phyloP scores from a whole-genome alignment of 1,140 invertebrate species.

The Psix sp. region DNA sequence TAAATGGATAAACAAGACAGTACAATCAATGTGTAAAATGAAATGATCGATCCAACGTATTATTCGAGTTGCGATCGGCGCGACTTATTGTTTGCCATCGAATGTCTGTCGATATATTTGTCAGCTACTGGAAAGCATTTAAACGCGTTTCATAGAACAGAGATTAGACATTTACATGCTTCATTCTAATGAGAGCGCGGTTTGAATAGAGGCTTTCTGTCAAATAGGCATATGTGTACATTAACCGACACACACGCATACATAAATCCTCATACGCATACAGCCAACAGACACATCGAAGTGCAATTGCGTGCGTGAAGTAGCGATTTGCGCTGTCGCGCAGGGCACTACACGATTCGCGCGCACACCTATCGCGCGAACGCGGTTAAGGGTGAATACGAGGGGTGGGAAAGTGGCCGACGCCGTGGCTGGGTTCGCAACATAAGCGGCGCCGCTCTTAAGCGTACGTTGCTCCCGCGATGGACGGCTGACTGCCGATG shows the following conservation, averaged over 20 bases:
- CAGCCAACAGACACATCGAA: too few relatives aligned
- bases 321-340: slow-evolving; percentile 9
- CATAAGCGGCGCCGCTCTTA: slow-evolving; percentile 64
- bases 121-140: slow-evolving; percentile 19
- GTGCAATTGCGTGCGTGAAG: too few relatives aligned
- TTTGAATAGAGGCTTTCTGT: slow-evolving; percentile 25
- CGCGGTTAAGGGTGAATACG: slow-evolving; percentile 50
- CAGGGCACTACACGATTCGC: slow-evolving; percentile 25
- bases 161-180: slow-evolving; percentile 41
- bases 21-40: slow-evolving; percentile 11
- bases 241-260: too few relatives aligned
- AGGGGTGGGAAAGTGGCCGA: slow-evolving; percentile 42
- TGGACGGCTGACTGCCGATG: slow-evolving; percentile 57
- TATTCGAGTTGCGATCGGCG: slow-evolving; percentile 9
- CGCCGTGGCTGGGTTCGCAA: slow-evolving; percentile 54
- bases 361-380: slow-evolving; percentile 56
- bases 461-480: slow-evolving; percentile 64
- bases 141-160: slow-evolving; percentile 32
- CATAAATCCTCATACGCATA: too few relatives aligned
- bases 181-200: slow-evolving; percentile 32
- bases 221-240: background rate
- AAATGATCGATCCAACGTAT: slow-evolving; percentile 7
- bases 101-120: slow-evolving; percentile 9
- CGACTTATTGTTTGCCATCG: background rate
- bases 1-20: slow-evolving; percentile 16